Conservation (phyloP, 2,113 vertebrate species). For the Struthidea cinerea region DNA sequence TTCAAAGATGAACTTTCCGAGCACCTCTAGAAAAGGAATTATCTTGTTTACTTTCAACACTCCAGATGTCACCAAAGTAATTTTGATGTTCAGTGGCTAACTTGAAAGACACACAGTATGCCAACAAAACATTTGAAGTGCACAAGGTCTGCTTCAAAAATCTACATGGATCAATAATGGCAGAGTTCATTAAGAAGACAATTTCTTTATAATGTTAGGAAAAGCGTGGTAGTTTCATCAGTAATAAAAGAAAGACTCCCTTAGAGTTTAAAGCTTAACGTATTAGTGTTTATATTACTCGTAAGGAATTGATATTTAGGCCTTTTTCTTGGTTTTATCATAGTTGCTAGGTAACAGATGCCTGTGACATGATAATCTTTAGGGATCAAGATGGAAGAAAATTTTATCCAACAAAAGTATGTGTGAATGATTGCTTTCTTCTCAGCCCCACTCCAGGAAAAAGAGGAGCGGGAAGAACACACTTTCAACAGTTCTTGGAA, state of each 20-base stretch:
- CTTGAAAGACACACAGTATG: neutral
- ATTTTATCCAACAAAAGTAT: neutral
- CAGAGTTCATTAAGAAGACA: neutral
- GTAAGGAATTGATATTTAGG: constrained; percentile 14
- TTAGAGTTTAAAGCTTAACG: neutral
- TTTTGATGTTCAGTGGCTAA: neutral
- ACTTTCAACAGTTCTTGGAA: neutral
- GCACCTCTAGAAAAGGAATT: neutral
- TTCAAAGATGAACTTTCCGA: neutral
- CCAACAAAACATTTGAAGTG: neutral
- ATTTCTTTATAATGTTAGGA: neutral
- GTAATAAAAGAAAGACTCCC: neutral
- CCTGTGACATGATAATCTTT: constrained; percentile 27
- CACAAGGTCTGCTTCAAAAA: neutral
- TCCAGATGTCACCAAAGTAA: neutral
- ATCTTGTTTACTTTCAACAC: neutral
- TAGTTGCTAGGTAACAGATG: constrained; percentile 48
- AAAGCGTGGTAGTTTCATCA: neutral
- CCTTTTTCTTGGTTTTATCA: neutral
- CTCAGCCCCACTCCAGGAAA: neutral
- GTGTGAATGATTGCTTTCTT: neutral
- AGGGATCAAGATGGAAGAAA: neutral
- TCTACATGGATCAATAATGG: neutral
- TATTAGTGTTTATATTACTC: neutral
- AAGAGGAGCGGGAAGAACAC: neutral